A percentile compares a stretch with the other conserved stretches of the same genome.
Conservation (phyloP, 2,797 vertebrate genomes). For the Cirrhinus mrigala region DNA sequence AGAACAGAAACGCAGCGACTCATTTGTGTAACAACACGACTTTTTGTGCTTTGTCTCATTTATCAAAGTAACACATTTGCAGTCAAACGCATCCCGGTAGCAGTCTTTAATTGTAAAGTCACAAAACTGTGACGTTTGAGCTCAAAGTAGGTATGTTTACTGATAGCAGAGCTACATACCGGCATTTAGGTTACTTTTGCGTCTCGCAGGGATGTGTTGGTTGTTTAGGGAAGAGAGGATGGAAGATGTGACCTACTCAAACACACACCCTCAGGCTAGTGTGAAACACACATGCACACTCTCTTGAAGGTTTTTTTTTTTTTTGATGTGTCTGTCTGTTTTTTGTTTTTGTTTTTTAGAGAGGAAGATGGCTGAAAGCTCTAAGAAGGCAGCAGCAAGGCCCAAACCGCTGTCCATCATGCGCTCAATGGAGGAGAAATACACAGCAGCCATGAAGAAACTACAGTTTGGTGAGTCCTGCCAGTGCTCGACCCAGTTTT, state of each 20-base stretch:
- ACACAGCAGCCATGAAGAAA: constrained; percentile 96
- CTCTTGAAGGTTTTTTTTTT: neutral
- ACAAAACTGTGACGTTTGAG: neutral
- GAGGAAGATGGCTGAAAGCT: constrained; percentile 93
- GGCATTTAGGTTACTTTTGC: neutral
- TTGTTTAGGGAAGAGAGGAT: constrained; percentile 9
- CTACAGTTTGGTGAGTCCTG: constrained; percentile 93
- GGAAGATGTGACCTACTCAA: constrained; percentile 24
- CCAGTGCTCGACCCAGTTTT: neutral
- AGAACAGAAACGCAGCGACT: constrained; percentile 27
- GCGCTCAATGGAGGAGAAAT: constrained; percentile 96
- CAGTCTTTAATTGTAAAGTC: constrained; percentile 1
- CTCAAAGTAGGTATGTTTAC: neutral
- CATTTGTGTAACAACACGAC: constrained; percentile 45
- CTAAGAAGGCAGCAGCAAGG: constrained; percentile 86
- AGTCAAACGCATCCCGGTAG: neutral
- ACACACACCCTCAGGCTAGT: neutral
- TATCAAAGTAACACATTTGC: constrained; percentile 41
- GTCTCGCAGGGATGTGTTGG: neutral
- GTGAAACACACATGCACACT: constrained; percentile 4
- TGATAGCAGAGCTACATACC: neutral
- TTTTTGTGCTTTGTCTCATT: constrained; percentile 22
- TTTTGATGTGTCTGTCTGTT: neutral
- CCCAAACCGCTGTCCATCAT: constrained; percentile 92
- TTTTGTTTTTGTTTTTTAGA: constrained; percentile 76